Percentiles rank a stretch among this genome's conserved stretches.
Evolutionary conservation across 2,888 invertebrate genomes (phyloP).

Genomic region (Geophilus truncorum): DNA sequence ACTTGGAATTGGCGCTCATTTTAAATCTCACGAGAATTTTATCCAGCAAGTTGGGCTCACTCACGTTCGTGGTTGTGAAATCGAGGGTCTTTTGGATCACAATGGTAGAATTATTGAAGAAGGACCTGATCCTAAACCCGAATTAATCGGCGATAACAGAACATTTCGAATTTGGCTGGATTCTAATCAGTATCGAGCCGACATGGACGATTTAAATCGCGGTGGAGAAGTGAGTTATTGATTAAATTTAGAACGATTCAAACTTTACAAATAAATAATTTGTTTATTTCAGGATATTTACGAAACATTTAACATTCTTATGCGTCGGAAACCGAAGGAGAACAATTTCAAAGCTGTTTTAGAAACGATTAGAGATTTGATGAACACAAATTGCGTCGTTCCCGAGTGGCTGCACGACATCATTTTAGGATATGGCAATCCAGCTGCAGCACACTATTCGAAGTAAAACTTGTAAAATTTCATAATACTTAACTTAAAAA

Average conservation of each 20-base stretch:
- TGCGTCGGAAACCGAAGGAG: constrained; percentile 98
- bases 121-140: constrained; percentile 79
- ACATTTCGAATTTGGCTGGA: constrained; percentile 93
- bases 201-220: constrained; percentile 76
- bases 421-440: constrained; percentile 96
- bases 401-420: constrained; percentile 96
- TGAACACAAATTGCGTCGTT: constrained; percentile 98
- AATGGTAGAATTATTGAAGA: constrained; percentile 96
- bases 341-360: constrained; percentile 99
- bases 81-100: constrained; percentile 95
- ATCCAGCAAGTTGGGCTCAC: constrained; percentile 86
- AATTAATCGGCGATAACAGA: constrained; percentile 78
- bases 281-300: constrained; percentile 61
- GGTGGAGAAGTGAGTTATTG: constrained; percentile 63
- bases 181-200: constrained; percentile 91
- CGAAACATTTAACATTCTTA: constrained; percentile 90
- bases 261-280: neutral
- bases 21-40: constrained; percentile 62
- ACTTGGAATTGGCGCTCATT: constrained; percentile 66
- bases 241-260: neutral
- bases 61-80: constrained; percentile 93
- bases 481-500: constrained; percentile 28
- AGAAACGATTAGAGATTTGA: constrained; percentile 95
- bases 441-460: constrained; percentile 93
- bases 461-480: constrained; percentile 52